Conservation (phyloP, 64 coral and sea anemone species). For the Stichodactyla mertensii region DNA sequence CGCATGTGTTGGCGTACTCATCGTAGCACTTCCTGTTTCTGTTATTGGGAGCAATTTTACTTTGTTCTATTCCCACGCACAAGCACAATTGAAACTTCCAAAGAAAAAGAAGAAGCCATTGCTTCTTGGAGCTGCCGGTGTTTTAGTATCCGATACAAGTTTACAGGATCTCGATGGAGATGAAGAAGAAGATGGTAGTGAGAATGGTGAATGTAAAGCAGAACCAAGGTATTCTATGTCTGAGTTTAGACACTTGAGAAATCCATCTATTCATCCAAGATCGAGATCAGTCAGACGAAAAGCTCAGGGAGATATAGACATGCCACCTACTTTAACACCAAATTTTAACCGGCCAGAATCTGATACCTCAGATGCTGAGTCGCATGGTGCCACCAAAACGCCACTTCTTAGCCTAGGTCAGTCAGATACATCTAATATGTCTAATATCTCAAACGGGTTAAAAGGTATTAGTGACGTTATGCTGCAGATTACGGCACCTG, state of each 20-base stretch:
- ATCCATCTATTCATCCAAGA: conserved; percentile 80
- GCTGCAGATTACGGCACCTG: conserved; percentile 53
- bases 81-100: conserved; percentile 91
- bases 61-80: conserved; percentile 96
- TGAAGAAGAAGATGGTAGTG: neutral
- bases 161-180: conserved; percentile 63
- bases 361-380: conserved; percentile 3
- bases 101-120: conserved; percentile 90
- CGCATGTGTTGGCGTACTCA: conserved; percentile 89
- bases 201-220: conserved; percentile 9
- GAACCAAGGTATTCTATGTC: conserved; percentile 28
- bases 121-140: conserved; percentile 89
- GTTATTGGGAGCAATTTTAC: conserved; percentile 99
- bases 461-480: conserved; percentile 63
- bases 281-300: conserved; percentile 28
- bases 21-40: conserved; percentile 94
- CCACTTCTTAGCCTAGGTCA: conserved; percentile 14
- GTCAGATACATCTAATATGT: conserved; percentile 17
- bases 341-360: conserved; percentile 14
- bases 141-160: conserved; percentile 74
- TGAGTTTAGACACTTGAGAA: conserved; percentile 47
- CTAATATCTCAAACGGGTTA: conserved; percentile 72
- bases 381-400: conserved; percentile 8
- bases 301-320: conserved; percentile 9
- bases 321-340: conserved; percentile 7